phyloP scores from a whole-genome alignment of 1,140 invertebrate species.

The Magallana gigas region DNA sequence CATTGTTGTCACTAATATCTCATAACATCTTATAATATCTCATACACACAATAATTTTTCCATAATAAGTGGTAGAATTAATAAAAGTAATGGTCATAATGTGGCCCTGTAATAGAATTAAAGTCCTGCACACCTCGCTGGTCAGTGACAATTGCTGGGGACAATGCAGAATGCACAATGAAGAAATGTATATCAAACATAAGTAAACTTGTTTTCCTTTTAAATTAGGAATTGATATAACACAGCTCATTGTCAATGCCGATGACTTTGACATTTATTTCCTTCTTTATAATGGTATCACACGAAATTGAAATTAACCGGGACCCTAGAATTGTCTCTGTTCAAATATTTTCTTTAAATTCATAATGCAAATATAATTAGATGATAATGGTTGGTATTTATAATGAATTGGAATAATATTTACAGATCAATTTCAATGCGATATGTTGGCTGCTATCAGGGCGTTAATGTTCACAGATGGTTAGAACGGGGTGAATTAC shows the following conservation, averaged over 20 bases:
- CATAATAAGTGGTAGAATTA: background rate
- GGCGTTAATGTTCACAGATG: no score
- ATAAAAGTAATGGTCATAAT: background rate
- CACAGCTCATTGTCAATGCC: background rate
- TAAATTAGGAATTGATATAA: background rate
- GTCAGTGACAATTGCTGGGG: background rate
- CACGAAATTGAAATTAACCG: background rate
- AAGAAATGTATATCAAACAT: background rate
- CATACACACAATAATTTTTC: background rate
- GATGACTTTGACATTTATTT: background rate
- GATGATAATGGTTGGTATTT: background rate
- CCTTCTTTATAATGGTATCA: background rate
- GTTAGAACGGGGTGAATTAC: no score
- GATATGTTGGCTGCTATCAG: no score
- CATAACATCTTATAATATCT: background rate
- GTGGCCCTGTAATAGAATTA: background rate
- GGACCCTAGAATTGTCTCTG: background rate
- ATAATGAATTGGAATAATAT: background rate
- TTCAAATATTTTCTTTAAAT: background rate
- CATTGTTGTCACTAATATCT: background rate
- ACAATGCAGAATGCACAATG: background rate
- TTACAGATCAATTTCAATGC: background rate
- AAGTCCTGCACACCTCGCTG: background rate
- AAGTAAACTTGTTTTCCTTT: slow-evolving; percentile 21
- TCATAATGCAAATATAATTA: background rate